phyloP scores from a whole-genome alignment of 1,140 invertebrate species.

The Eciton burchellii region DNA sequence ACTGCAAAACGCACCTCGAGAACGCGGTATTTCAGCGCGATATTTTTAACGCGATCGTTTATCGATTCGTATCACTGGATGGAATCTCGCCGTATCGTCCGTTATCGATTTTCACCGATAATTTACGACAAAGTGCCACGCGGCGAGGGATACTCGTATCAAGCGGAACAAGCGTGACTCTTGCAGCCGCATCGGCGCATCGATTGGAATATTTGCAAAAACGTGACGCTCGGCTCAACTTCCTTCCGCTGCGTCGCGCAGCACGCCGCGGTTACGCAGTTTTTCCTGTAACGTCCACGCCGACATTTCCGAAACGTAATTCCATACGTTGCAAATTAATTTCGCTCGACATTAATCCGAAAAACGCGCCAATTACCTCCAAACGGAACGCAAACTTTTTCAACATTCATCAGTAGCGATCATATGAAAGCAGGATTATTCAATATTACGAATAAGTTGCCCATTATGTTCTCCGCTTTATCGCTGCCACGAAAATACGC shows the following conservation, averaged over 20 bases:
- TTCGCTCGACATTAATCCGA: not conserved
- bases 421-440: too few species aligned
- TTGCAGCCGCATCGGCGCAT: slow-evolving; percentile 3
- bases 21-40: too few species aligned
- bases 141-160: slow-evolving; percentile 14
- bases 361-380: not conserved
- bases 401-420: not conserved
- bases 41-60: not conserved
- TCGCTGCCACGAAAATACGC: too few species aligned
- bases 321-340: not conserved
- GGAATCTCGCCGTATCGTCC: too few species aligned
- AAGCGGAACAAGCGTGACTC: slow-evolving; percentile 37
- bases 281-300: not conserved
- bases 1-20: too few species aligned
- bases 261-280: too few species aligned
- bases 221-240: slow-evolving; percentile 23
- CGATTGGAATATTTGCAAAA: slow-evolving; percentile 47
- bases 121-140: slow-evolving; percentile 29
- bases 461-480: too few species aligned
- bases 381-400: not conserved
- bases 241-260: too few species aligned
- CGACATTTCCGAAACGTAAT: not conserved
- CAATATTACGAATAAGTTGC: too few species aligned
- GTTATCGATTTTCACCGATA: not conserved
- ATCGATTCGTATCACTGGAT: not conserved